Conservation (phyloP, 2,888 invertebrate genomes). For the Clivina fossor region DNA sequence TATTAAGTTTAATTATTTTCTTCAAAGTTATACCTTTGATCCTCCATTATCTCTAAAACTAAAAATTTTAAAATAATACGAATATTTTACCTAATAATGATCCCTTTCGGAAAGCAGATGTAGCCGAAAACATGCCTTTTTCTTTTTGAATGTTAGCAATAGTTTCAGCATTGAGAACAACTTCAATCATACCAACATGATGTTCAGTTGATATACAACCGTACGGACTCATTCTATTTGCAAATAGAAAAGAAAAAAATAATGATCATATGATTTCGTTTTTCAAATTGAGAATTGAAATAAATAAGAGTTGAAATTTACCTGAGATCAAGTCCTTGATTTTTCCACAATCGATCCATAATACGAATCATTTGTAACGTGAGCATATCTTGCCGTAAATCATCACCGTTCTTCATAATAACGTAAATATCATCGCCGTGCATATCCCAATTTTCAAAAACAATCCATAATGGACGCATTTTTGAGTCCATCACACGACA, state of each 20-base stretch:
- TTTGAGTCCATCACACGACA: conserved; percentile 95
- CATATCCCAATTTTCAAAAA: conserved; percentile 82
- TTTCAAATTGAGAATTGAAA: no score
- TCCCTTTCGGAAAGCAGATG: conserved; percentile 82
- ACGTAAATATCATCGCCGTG: conserved; percentile 84
- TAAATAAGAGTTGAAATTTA: no score
- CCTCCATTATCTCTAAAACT: no score
- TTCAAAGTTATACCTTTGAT: no score
- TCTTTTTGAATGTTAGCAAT: conserved; percentile 95
- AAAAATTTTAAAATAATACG: no score
- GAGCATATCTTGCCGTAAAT: conserved; percentile 96
- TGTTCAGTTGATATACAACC: conserved; percentile 91
- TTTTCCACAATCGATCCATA: conserved; percentile 96
- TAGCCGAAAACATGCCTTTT: conserved; percentile 79
- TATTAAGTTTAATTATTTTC: no score
- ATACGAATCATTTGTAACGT: conserved; percentile 94
- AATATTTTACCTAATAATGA: conserved; percentile 71
- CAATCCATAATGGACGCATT: conserved; percentile 88
- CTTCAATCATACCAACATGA: conserved; percentile 90
- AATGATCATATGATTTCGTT: no score
- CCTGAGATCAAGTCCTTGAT: conserved; percentile 88
- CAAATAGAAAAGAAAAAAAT: no score
- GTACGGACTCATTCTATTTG: conserved; percentile 92
- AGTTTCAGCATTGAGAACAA: conserved; percentile 88
- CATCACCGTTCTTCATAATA: conserved; percentile 94